phyloP scores from a whole-genome alignment of 2,797 vertebrate genomes.

The Diplodus sargus region DNA sequence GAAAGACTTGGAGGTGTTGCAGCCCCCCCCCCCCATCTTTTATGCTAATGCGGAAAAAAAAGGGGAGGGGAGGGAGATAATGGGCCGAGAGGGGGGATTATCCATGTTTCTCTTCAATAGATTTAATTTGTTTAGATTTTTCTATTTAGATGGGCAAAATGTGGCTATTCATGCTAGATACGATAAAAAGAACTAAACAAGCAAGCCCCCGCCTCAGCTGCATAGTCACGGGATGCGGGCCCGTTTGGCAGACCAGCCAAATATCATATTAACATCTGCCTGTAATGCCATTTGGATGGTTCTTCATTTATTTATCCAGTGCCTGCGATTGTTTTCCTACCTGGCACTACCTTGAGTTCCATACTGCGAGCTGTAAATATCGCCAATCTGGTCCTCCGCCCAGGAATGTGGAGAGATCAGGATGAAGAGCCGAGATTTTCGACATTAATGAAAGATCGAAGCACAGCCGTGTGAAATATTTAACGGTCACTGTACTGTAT shows the following conservation, averaged over 20 bases:
- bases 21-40: constrained; percentile 47
- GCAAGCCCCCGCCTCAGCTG: constrained; percentile 49
- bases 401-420: constrained; percentile 25
- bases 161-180: constrained; percentile 57
- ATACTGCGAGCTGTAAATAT: constrained; percentile 44
- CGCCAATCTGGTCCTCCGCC: constrained; percentile 16
- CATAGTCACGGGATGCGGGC: constrained; percentile 20
- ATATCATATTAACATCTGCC: constrained; percentile 60
- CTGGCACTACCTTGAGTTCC: constrained; percentile 14
- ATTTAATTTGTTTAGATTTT: constrained; percentile 78
- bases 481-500: constrained; percentile 37
- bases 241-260: constrained; percentile 46
- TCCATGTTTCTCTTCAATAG: constrained; percentile 67
- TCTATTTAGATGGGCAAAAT: constrained; percentile 74
- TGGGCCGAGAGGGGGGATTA: constrained; percentile 70
- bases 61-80: constrained; percentile 48
- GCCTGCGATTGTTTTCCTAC: constrained; percentile 39
- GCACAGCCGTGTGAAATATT: constrained; percentile 51
- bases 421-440: constrained; percentile 20
- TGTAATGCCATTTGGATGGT: constrained; percentile 46
- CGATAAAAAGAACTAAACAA: constrained; percentile 63
- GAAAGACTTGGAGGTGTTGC: constrained; percentile 51
- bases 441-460: constrained; percentile 45
- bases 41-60: constrained; percentile 55
- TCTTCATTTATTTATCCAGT: constrained; percentile 45